Evolutionary conservation across 2,797 vertebrate genomes (phyloP).

Genomic region (Sebastes melanostomus): DNA sequence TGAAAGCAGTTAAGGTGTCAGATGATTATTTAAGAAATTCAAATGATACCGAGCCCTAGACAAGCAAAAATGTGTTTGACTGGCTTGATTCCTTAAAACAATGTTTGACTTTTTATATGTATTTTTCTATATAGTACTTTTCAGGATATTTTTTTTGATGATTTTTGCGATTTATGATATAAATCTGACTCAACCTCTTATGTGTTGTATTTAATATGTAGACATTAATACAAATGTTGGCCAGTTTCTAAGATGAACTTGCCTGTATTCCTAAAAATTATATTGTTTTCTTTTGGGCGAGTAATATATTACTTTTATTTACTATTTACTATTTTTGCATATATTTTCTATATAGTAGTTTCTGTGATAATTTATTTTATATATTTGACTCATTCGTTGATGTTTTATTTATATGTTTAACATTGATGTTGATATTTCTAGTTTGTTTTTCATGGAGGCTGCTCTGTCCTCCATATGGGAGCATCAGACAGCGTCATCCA

Average conservation of each 20-base stretch:
- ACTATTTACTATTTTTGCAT: no score
- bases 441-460: neutral
- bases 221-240: no score
- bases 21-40: accelerated
- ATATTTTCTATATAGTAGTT: neutral
- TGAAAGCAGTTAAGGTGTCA: no score
- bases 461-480: neutral
- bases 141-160: neutral
- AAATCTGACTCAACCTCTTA: no score
- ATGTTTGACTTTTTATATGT: neutral
- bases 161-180: neutral
- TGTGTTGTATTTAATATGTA: no score
- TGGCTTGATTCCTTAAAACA: neutral
- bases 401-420: neutral
- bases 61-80: neutral
- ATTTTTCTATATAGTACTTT: neutral
- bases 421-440: neutral
- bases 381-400: no score
- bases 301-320: no score
- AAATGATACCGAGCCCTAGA: no score
- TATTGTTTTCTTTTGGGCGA: no score
- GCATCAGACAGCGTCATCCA: neutral
- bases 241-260: no score
- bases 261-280: no score
- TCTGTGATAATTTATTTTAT: no score